Evolutionary conservation across 2,888 invertebrate genomes (phyloP), one percentile per base, ranked within the genome.

Genomic region (Pollenia labialis): DNA sequence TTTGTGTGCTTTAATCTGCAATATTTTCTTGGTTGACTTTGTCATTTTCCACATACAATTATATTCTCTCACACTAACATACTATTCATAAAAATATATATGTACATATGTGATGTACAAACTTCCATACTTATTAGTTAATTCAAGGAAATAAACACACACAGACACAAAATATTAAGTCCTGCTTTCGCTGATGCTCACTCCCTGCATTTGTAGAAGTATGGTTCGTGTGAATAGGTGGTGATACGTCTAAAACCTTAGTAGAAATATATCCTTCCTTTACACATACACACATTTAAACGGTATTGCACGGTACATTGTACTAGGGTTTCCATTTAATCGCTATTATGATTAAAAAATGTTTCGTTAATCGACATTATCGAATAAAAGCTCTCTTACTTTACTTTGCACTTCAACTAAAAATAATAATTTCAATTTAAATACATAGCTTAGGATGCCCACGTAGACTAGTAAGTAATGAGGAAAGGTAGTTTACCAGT

Each of bases 151-250:
- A 23, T 0, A 16, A 11, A 56, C 87, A 83, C 83, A 60, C 9
- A 14, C 50, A 85, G 66, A 18, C 52, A 48, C 14, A 23, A 60
- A 81, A 74, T 75, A 66, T 72, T 50, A 42, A 72, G 72, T 79
- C 71, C 76, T 79, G 40, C 56, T 87, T 69, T 74, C 87, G 84
- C 79, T 87, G 80, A 84, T 80, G 85, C 81, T 89, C 83, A 77
- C 18, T 58, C 16, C 69, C 42, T 58, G 12, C 79, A 1, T 82
- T 52, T 62, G 46, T 71, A 60, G 72, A 9, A n/a, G 50, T 66
- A 76, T 83, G 81, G 9, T 81, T 74, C 72, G 60, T 69, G 81
- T 85, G 85, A 85, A 87, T 85, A 88, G 90, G 88, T 90, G 76
- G 76, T 77, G 81, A 87, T 84, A 81, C 76, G 77, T 77, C 80